phyloP scores from a whole-genome alignment of 2,113 vertebrate species.

The Eupsittula cactorum region DNA sequence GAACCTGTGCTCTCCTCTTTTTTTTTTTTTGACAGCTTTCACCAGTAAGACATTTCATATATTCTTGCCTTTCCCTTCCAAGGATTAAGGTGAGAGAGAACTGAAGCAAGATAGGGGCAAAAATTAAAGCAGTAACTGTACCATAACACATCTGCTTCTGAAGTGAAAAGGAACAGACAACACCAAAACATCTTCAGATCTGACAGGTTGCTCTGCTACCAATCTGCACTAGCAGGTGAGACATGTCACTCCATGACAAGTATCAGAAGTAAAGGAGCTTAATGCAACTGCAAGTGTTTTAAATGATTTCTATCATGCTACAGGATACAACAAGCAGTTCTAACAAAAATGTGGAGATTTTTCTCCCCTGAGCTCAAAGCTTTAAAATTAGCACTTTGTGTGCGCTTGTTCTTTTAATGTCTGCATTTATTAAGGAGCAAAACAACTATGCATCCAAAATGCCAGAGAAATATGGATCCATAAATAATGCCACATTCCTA shows the following conservation, averaged over 20 bases:
- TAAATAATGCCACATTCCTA: slow-evolving; percentile 63
- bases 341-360: slow-evolving; percentile 8
- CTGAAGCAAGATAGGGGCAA: not conserved
- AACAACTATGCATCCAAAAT: slow-evolving; percentile 61
- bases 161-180: slow-evolving; percentile 23
- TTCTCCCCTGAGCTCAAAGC: slow-evolving; percentile 30
- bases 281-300: slow-evolving; percentile 22
- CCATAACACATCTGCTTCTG: slow-evolving; percentile 10
- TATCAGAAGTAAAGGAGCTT: slow-evolving; percentile 29
- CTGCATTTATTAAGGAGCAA: slow-evolving; percentile 60
- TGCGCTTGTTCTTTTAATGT: slow-evolving; percentile 40
- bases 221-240: slow-evolving; percentile 30
- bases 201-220: slow-evolving; percentile 49
- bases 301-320: not conserved
- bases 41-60: not conserved
- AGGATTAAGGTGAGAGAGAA: slow-evolving; percentile 12
- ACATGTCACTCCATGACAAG: slow-evolving; percentile 20
- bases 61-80: not conserved
- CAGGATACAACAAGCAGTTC: not conserved
- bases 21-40: not conserved
- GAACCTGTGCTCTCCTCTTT: not conserved
- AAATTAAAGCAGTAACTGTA: slow-evolving; percentile 53
- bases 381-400: slow-evolving; percentile 52
- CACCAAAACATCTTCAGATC: slow-evolving; percentile 38
- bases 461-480: slow-evolving; percentile 59